These are phyloP conservation scores for Mystacides longicornis DNA, from an alignment of 2,888 invertebrate species.

Conservation along the genomic window DNA sequence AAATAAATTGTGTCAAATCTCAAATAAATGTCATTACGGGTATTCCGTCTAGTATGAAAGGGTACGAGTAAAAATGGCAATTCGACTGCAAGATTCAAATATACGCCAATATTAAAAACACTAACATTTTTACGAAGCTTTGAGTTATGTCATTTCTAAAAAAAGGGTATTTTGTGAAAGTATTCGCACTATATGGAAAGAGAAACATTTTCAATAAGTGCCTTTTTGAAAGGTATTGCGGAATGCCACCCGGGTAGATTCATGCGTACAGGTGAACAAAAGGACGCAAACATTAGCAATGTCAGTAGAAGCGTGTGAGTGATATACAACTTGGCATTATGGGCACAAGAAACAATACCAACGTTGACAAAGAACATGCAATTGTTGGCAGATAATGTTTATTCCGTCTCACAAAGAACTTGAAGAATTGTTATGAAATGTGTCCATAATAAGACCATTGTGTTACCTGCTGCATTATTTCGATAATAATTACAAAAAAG, in stretches of 20 bases:
- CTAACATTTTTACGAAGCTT: no score
- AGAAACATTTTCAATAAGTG: no score
- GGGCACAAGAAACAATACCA: conserved; percentile 8
- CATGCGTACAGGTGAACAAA: conserved; percentile 8
- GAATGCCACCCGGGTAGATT: not conserved
- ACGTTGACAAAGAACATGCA: conserved; percentile 9
- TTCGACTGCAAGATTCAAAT: no score
- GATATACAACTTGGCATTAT: conserved; percentile 13
- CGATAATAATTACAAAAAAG: not conserved
- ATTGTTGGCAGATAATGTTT: conserved; percentile 15
- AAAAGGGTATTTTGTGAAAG: no score
- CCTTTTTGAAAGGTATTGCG: no score
- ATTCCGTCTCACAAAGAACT: conserved; percentile 9
- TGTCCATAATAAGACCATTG: conserved; percentile 8
- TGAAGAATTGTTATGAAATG: conserved; percentile 6
- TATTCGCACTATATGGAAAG: no score
- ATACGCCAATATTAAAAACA: no score
- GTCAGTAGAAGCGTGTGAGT: conserved; percentile 16
- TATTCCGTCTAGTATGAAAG: no score
- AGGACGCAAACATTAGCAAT: conserved; percentile 7
- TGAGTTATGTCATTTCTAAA: no score
- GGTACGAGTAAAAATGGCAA: no score
- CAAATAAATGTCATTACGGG: no score
- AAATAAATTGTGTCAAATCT: no score
- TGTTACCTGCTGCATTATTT: not conserved